These are phyloP conservation scores for Colinus virginianus DNA, from an alignment of 2,113 vertebrate species.

Conservation along the genomic window DNA sequence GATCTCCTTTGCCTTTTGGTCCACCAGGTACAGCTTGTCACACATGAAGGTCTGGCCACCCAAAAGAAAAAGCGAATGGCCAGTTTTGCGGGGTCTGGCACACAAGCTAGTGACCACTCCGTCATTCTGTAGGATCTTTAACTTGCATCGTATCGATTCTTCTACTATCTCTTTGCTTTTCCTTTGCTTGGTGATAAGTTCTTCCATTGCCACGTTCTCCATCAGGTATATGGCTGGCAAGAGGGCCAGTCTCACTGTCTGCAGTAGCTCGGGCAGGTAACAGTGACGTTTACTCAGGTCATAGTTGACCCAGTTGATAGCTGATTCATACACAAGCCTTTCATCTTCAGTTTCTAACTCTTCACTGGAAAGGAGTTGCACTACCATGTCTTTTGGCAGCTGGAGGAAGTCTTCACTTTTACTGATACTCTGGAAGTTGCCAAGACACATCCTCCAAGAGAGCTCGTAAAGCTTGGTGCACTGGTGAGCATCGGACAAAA, in stretches of 20 bases:
- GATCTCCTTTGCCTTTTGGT: slow-evolving; percentile 87
- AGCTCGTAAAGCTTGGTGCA: slow-evolving; percentile 85
- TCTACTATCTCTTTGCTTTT: slow-evolving; percentile 87
- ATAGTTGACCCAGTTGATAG: slow-evolving; percentile 85
- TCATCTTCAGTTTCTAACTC: slow-evolving; percentile 86
- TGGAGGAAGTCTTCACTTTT: slow-evolving; percentile 86
- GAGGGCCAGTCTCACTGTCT: slow-evolving; percentile 83
- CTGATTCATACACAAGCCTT: slow-evolving; percentile 83
- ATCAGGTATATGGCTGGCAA: slow-evolving; percentile 87
- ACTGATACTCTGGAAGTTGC: slow-evolving; percentile 85
- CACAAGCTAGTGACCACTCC: slow-evolving; percentile 86
- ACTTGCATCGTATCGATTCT: slow-evolving; percentile 84
- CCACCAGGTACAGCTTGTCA: slow-evolving; percentile 85
- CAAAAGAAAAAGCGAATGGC: slow-evolving; percentile 84
- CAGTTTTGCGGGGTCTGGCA: slow-evolving; percentile 84
- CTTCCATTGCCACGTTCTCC: slow-evolving; percentile 87
- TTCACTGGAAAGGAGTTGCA: slow-evolving; percentile 85
- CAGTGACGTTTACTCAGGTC: slow-evolving; percentile 84
- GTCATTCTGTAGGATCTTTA: slow-evolving; percentile 86
- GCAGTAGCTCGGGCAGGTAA: slow-evolving; percentile 80
- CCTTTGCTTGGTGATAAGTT: slow-evolving; percentile 84
- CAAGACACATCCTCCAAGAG: slow-evolving; percentile 87
- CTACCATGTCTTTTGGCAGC: slow-evolving; percentile 84
- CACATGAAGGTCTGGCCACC: slow-evolving; percentile 88
- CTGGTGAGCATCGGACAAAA: slow-evolving; percentile 84